phyloP scores from a whole-genome alignment of 2,797 vertebrate species.

The Lagorchestes hirsutus region DNA sequence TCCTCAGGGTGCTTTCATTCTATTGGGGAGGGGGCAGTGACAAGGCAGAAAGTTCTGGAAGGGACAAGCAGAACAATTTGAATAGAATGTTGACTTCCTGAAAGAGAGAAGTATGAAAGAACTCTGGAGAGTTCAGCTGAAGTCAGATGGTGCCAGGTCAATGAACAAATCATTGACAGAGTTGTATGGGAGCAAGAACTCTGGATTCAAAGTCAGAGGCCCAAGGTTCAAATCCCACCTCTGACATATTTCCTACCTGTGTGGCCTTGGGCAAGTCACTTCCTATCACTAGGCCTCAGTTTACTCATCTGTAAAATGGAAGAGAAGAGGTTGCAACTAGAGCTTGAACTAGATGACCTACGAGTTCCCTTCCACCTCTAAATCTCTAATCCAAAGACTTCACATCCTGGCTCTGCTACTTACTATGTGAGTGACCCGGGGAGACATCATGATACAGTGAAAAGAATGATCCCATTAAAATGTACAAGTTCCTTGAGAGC shows the following conservation, averaged over 20 bases:
- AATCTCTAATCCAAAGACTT: too few relatives aligned
- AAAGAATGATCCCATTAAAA: not conserved
- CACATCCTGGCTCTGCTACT: not conserved
- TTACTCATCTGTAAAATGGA: not conserved
- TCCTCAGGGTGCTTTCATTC: not conserved
- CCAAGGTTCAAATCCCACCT: not conserved
- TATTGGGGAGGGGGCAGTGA: not conserved
- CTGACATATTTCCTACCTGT: not conserved
- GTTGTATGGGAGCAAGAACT: not conserved
- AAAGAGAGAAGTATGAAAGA: not conserved
- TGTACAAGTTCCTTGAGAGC: not conserved
- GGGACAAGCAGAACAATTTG: not conserved
- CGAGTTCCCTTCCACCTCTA: too few relatives aligned
- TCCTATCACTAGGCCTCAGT: not conserved
- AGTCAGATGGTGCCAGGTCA: not conserved
- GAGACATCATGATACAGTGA: not conserved
- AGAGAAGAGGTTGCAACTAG: not conserved
- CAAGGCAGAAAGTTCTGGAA: not conserved
- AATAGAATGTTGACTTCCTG: not conserved
- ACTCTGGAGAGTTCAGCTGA: not conserved
- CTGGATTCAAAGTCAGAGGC: not conserved
- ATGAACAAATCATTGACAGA: not conserved
- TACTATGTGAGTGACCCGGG: not conserved
- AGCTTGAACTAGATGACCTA: too few relatives aligned
- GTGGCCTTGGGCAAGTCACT: not conserved